Conservation (phyloP, 2,797 vertebrate genomes). For the Helarctos malayanus region DNA sequence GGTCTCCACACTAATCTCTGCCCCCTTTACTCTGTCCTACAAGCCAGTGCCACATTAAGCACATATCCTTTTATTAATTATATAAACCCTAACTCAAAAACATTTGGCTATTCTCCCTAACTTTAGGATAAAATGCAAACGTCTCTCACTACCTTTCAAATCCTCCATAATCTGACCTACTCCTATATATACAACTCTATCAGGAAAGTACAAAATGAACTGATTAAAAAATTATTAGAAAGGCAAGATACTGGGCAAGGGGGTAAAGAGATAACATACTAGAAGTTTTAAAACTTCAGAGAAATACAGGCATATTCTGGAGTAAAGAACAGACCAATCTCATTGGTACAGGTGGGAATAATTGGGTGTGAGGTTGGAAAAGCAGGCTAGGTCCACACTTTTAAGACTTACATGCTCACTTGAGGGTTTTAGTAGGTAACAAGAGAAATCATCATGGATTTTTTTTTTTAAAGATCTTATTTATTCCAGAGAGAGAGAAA, state of each 20-base stretch:
- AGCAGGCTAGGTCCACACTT: background rate
- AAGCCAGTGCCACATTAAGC: constrained; percentile 7
- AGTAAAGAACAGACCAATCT: background rate
- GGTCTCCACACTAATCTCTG: background rate
- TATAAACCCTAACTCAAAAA: constrained; percentile 9
- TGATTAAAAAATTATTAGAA: constrained; percentile 21
- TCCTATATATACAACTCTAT: background rate
- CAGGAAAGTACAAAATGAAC: background rate
- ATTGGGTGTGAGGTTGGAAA: background rate
- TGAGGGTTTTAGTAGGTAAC: background rate
- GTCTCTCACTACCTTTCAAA: constrained; percentile 27
- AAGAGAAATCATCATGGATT: background rate
- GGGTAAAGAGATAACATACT: background rate
- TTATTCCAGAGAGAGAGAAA: background rate
- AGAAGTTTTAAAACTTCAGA: constrained; percentile 20
- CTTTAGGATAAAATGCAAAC: constrained; percentile 40
- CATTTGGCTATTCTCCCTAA: constrained; percentile 21
- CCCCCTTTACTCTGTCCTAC: background rate
- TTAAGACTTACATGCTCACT: background rate
- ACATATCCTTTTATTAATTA: constrained; percentile 17
- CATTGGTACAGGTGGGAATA: background rate
- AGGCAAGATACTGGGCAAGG: background rate
- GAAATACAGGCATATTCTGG: background rate
- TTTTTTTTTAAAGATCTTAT: background rate
- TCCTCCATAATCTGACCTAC: constrained; percentile 40